Evolutionary conservation across 1,140 invertebrate species (phyloP), one percentile per base, ranked within the genome.

Genomic region (Megalopta genalis): DNA sequence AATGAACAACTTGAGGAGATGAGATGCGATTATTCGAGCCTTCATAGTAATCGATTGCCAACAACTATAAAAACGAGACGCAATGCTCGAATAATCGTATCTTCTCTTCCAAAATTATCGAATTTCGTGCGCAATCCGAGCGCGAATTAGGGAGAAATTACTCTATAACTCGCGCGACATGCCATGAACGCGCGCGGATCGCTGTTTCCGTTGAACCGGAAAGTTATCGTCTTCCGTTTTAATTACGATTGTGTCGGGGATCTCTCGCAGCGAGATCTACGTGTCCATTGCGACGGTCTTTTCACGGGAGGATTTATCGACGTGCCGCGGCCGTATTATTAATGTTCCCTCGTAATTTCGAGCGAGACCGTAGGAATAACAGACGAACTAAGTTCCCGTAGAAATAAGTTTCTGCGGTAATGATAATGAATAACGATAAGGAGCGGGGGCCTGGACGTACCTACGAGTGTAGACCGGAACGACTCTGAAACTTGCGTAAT

Each of bases 401-500:
- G n/a, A 57, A 63, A 70, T 62, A 77, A 77, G 66, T 63, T 70
- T 9, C 14, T 23, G 27, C 27, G 66, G 32, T 70, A 70, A 77
- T 52, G 75, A 77, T 77, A 77, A 77, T 63, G 75, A 77, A 77
- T 52, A 70, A 77, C 57, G 75, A 70, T 70, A 63, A 49, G 57
- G 39, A 39, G 23, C 27, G 27, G 16, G 9, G 21, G 3, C 1
- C 14, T 32, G 16, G 49, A 3, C 49, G 12, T 14, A 14, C 14
- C 2, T 64, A 25, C 59, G n/a, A 71, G 49, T 32, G 76, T 39
- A 54, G 14, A 68, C 6, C 68, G 68, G 27, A 78, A 46, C 60
- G 46, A 57, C 37, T n/a, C 59, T n/a, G 32, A 52, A 78, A 72
- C 60, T 72, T 65, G 49, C 10, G 68, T 39, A 39, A 77, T 62